Percentiles rank a stretch among this genome's conserved stretches.
Conservation (phyloP, 2,113 vertebrate species). For the Salvelinus namaycush region DNA sequence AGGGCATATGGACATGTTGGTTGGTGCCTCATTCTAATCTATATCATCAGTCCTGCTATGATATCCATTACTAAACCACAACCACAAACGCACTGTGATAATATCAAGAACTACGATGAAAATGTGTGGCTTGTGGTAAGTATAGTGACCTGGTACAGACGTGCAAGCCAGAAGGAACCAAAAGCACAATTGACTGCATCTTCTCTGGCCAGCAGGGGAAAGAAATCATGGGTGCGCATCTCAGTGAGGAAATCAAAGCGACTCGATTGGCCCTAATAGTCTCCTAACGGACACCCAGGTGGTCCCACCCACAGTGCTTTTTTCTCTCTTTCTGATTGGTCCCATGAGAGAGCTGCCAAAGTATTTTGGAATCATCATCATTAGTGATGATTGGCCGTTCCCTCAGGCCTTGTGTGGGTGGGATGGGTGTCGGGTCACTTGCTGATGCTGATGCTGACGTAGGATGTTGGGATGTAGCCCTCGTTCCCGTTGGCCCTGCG, state of each 20-base stretch:
- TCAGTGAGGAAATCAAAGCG: constrained; percentile 35
- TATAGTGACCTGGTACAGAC: constrained; percentile 8
- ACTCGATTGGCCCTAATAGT: constrained; percentile 11
- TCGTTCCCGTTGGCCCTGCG: constrained; percentile 82
- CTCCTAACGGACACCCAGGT: constrained; percentile 25
- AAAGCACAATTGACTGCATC: constrained; percentile 24
- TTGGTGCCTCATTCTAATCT: neutral
- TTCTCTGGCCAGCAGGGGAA: constrained; percentile 23
- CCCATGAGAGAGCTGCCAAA: constrained; percentile 34
- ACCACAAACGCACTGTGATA: constrained; percentile 10
- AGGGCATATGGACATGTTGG: neutral
- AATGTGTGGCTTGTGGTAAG: constrained; percentile 27
- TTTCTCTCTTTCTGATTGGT: constrained; percentile 35
- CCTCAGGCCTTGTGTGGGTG: neutral
- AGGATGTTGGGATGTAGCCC: constrained; percentile 89
- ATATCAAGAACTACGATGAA: constrained; percentile 29
- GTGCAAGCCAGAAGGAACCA: constrained; percentile 11
- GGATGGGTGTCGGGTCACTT: constrained; percentile 54
- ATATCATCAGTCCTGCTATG: neutral
- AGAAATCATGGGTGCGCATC: constrained; percentile 9
- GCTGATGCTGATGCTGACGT: constrained; percentile 78
- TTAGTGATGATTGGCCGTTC: neutral
- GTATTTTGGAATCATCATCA: constrained; percentile 5
- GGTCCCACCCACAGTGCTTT: constrained; percentile 35
- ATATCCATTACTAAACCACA: constrained; percentile 1